Evolutionary conservation across 2,113 vertebrate genomes (phyloP), one percentile per base, ranked within the genome.

Genomic region (Sinocyclocheilus anshuiensis): DNA sequence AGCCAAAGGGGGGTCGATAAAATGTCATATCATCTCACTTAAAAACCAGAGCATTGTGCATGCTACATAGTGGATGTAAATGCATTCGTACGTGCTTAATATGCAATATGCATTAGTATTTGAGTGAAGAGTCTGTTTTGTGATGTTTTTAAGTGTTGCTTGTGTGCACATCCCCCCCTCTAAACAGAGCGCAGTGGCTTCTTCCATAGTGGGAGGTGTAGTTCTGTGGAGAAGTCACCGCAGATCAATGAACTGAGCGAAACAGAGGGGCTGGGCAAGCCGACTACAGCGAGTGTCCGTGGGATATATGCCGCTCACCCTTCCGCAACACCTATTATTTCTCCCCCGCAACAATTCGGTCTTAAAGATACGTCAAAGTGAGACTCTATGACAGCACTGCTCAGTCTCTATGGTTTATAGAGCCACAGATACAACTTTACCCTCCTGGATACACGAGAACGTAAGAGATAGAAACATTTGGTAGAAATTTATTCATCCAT

Each of bases 241-340:
- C 92, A 92, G 94, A 95, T 96, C 96, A 94, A 96, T 95, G 96
- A 95, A 95, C 92, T 93, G 92, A 87, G 93, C 92, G 89, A 89
- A 92, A 92, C 91, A 88, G 89, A 91, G 91, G 83, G 92, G 91
- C 88, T 90, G 93, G 91, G 88, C 91, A 26, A 75, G 77, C 61
- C 61, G 29, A 77, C 86, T 83, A 92, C 93, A 91, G 94, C 92
- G 89, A 91, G 89, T 89, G 79, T 90, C 89, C 85, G 82, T 86
- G 88, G 87, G 91, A 91, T 91, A 87, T 86, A 84, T 87, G 72
- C 63, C 8, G 61, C 74, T 90, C 78, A 85, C 79, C 36, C 72
- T 87, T 85, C 69, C 87, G 90, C 88, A 89, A 88, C 88, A 88
- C 55, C 45, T 78, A 77, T 48, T 33, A 71, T 86, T 80, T 86